Evolutionary conservation across 2,797 vertebrate genomes (phyloP), one percentile per base, ranked within the genome.

Genomic region (Dipus sagitta): DNA sequence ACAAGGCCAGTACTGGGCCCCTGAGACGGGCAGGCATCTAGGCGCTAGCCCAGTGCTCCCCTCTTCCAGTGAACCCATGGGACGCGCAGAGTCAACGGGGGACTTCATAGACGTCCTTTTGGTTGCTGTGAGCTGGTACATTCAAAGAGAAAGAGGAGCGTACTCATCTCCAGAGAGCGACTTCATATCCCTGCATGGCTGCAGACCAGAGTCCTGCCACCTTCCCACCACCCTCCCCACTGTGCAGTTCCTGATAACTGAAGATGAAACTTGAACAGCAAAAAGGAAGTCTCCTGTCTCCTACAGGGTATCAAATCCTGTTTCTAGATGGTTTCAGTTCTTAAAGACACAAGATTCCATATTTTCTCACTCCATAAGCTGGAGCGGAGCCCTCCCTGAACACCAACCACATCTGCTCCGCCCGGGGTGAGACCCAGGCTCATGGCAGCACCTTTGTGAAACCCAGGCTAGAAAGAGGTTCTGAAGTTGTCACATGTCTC

Each of bases 241-340:
- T 96, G 54, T 58, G 54, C 95, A 97, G 98, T 98, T 98, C 97
- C 97, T 98, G 96, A 96, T 97, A 98, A 98, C 97, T 93, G 97
- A 98, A 97, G 95, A 96, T 93, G 97, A 98, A 98, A 98, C 97
- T 97, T 96, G 92, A 96, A 96, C 92, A 97, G 94, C 95, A 98
- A 98, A 98, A 98, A 96, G 98, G 98, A 98, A 98, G 97, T 98
- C 97, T 95, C 94, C 96, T 70, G 80, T 90, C 89, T 97, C 97
- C 97, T 96, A 70, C 96, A 94, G 93, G 96, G 97, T 98, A 98
- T 98, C 98, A 97, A 98, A 98, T 98, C 98, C 98, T 98, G 97
- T 98, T 98, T 97, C 97, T 98, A 97, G 96, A 93, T 13, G 84
- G 96, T 96, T 97, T 97, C 97, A 95, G 97, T 97, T 97, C 97